Base-by-base conservation (phyloP, 2,797 vertebrate genomes). In the Pangasius macronema region DNA sequence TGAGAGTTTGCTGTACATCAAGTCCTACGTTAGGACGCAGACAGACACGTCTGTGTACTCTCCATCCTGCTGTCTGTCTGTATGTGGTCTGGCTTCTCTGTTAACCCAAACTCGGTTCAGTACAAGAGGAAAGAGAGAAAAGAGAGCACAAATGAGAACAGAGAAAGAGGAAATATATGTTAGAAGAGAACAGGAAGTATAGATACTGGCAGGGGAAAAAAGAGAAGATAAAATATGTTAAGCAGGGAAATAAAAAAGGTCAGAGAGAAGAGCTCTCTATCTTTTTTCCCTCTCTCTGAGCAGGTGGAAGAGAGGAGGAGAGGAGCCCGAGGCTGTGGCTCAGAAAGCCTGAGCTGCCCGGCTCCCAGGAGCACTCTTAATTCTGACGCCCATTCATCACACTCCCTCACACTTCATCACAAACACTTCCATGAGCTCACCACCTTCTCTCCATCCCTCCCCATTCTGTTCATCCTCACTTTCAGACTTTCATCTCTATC, bases 311-410 rank as follows among this genome's bases (percentile, higher is more conserved):
- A 89, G 86, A 72, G 49, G 49, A 49, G 83, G 84, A 88, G 87
- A 81, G 55, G n/a, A 63, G 83, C 79, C 67, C 10, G 84, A 85
- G 87, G 88, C 77, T 85, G 84, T 53, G 67, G 68, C 72, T 83
- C 46, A 75, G 72, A 75, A 75, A 55, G 79, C 87, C 86, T 83
- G 86, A 91, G 67, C 89, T 63, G 67, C 80, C 88, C 65, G 22
- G 63, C 73, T 89, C 89, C 89, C 88, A 14, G 85, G 79, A 88
- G 90, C 83, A 59, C 88, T 89, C 84, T 90, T 88, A 86, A 88
- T 86, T 85, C 84, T 85, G 85, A 85, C 63, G 72, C 65, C 72
- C 87, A 87, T 89, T 89, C 88, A 90, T 89, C 91, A 90, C 75
- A 76, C 83, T 76, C 81, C 68, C 86, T 84, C 87, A 87, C 87